Evolutionary conservation across 2,113 vertebrate genomes (phyloP), one percentile per base, ranked within the genome.

Genomic region (Argyrosomus japonicus): DNA sequence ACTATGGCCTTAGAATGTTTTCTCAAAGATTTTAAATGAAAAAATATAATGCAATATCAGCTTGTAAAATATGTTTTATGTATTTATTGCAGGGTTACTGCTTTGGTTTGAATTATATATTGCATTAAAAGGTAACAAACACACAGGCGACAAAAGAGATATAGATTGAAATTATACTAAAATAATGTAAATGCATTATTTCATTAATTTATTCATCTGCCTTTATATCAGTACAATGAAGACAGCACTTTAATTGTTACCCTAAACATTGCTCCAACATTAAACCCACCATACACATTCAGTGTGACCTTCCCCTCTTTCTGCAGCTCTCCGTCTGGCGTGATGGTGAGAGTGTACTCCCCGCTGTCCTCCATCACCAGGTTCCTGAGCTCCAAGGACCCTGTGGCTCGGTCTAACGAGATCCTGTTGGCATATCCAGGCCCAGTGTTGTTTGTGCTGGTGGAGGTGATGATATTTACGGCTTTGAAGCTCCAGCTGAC

Each of bases 401-500:
- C 94, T 0, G 92, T 93, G 68, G 62, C 23, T 64, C 32, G 6
- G 64, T 94, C 85, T 48, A 94, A 27, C 17, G 62, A 67, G 68
- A 93, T 91, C 77, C 94, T 88, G 75, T 21, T 11, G 3, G 0
- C 1, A 23, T 93, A 75, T 2, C 21, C 68, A 0, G 45, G 6
- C 0, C 27, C 78, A 2, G 50, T n/a, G 25, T 25, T 3, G 73
- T 86, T 60, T 25, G 0, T 0, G 65, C 25, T 84, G 67, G 79
- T 83, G 63, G 73, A 86, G 9, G 50, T 89, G 71, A 87, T 87
- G 79, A 94, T 81, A 69, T 77, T 91, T 6, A 2, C 3, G 0
- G 7, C 70, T 17, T 73, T 88, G 75, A 94, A 94, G 54, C 19
- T 84, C 94, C 93, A 95, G 77, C 60, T 91, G 68, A 95, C 71